These are phyloP conservation scores for Meloe dianella DNA, from an alignment of 2,888 invertebrate species.

Conservation along the genomic window DNA sequence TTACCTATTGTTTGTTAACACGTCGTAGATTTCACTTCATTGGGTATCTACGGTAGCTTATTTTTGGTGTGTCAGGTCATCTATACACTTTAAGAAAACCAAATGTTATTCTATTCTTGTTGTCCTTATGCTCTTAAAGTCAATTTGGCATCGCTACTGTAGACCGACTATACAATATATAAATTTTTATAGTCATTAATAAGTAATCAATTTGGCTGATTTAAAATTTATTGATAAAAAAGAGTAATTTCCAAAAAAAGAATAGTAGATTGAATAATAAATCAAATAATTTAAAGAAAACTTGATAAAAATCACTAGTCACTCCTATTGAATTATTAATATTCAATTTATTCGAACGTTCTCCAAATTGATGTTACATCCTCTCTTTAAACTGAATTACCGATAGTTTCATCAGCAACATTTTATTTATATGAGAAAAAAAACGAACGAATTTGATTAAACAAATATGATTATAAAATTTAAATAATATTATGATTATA, in stretches of 20 bases:
- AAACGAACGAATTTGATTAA: not conserved
- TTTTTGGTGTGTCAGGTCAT: too few relatives aligned
- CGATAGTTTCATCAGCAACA: conserved; percentile 7
- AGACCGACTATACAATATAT: too few relatives aligned
- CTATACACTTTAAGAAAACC: too few relatives aligned
- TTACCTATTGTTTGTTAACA: too few relatives aligned
- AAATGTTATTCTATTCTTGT: too few relatives aligned
- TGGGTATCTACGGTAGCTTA: too few relatives aligned
- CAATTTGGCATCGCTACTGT: too few relatives aligned
- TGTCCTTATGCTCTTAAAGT: too few relatives aligned
- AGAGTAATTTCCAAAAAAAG: too few relatives aligned
- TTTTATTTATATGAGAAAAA: conserved; percentile 28
- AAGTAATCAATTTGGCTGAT: not conserved
- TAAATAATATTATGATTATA: too few relatives aligned
- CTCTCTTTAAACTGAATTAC: conserved; percentile 7
- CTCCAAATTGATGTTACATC: not conserved
- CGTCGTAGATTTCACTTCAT: too few relatives aligned
- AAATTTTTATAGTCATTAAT: too few relatives aligned
- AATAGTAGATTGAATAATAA: not conserved
- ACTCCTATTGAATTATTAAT: conserved; percentile 2
- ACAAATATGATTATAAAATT: not conserved
- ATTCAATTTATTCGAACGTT: conserved; percentile 7
- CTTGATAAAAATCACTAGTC: not conserved
- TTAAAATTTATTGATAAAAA: not conserved
- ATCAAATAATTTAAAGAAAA: conserved; percentile 5